These are phyloP conservation scores for Pseudomyrmex pallidus DNA, from an alignment of 1,140 invertebrate species.

Conservation along the genomic window DNA sequence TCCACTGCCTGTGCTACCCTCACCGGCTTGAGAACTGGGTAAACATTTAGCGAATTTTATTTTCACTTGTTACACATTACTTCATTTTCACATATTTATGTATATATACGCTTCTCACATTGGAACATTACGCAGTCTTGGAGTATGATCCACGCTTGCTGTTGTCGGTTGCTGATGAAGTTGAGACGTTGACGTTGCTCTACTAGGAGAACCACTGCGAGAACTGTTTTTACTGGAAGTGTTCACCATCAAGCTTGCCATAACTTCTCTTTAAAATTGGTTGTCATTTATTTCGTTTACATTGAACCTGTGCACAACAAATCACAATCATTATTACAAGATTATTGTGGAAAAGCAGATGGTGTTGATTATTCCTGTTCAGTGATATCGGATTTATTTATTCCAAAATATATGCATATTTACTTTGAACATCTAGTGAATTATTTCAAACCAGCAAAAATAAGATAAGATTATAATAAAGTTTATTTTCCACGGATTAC, in stretches of 20 bases:
- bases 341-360: neutral
- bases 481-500: no score
- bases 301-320: slow-evolving; percentile 34
- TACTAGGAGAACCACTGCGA: slow-evolving; percentile 82
- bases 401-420: neutral
- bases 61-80: neutral
- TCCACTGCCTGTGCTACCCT: slow-evolving; percentile 81
- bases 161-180: slow-evolving; percentile 75
- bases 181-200: slow-evolving; percentile 76
- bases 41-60: slow-evolving; percentile 32
- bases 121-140: slow-evolving; percentile 81
- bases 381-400: neutral
- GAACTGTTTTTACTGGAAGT: slow-evolving; percentile 83
- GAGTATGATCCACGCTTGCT: slow-evolving; percentile 76
- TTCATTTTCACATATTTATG: neutral
- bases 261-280: slow-evolving; percentile 73
- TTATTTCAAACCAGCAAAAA: no score
- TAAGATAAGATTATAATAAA: no score
- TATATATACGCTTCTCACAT: slow-evolving; percentile 74
- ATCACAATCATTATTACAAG: slow-evolving; percentile 33
- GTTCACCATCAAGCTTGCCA: slow-evolving; percentile 84
- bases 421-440: neutral
- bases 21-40: slow-evolving; percentile 73
- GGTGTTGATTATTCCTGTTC: neutral
- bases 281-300: slow-evolving; percentile 49